A percentile compares a stretch with the other conserved stretches of the same genome.
Conservation (phyloP, 1,140 invertebrate species). For the Macrostomum lignano region DNA sequence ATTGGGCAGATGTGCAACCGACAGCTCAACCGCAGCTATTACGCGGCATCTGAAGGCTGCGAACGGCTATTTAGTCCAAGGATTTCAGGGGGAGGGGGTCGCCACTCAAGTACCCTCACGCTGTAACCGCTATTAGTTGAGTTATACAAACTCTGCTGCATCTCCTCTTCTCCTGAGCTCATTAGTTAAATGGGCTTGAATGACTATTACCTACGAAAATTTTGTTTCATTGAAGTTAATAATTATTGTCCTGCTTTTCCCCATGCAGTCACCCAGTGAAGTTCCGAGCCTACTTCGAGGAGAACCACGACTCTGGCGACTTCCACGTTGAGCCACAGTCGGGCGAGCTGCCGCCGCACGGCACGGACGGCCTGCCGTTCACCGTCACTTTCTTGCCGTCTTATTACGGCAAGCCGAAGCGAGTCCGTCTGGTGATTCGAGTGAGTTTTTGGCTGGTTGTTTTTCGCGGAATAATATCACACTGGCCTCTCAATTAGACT, state of each 20-base stretch:
- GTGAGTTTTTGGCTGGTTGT: conserved; percentile 10
- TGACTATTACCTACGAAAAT: too few relatives aligned
- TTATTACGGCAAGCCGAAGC: conserved; percentile 21
- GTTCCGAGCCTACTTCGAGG: conserved; percentile 17
- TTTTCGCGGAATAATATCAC: background rate
- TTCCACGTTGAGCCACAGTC: conserved; percentile 16
- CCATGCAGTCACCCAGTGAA: conserved; percentile 13
- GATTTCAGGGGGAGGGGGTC: too few relatives aligned
- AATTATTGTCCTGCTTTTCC: background rate
- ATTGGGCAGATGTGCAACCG: too few relatives aligned
- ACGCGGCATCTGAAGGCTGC: too few relatives aligned
- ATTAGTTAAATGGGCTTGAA: too few relatives aligned
- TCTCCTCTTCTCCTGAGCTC: too few relatives aligned
- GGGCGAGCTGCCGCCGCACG: conserved; percentile 18
- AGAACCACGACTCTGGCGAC: conserved; percentile 22
- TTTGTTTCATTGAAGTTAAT: too few relatives aligned
- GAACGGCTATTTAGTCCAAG: too few relatives aligned
- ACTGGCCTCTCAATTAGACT: background rate
- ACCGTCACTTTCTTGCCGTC: conserved; percentile 16
- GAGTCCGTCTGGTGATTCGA: conserved; percentile 18
- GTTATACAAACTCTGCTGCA: too few relatives aligned
- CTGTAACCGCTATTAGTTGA: too few relatives aligned
- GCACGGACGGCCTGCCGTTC: conserved; percentile 15
- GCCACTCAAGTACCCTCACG: too few relatives aligned
- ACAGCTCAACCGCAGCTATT: too few relatives aligned